Conservation (phyloP, 2,888 invertebrate genomes). For the Junonia oenone region DNA sequence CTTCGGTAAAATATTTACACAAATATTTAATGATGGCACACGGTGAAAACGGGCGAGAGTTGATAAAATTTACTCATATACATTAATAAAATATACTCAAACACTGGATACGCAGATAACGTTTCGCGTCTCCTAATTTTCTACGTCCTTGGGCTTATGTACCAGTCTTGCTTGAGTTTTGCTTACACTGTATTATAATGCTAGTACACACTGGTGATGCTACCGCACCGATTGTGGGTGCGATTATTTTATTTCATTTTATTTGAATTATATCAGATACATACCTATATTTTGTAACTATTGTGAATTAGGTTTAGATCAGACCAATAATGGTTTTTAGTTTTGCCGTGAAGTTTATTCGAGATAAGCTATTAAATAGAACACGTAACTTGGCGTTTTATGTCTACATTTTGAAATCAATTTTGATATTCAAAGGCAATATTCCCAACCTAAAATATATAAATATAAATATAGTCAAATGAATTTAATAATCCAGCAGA, state of each 20-base stretch:
- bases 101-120: constrained; percentile 9
- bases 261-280: too few species aligned
- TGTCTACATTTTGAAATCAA: too few species aligned
- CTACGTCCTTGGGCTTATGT: constrained; percentile 9
- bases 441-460: too few species aligned
- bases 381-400: too few species aligned
- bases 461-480: too few species aligned
- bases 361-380: too few species aligned
- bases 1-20: background rate
- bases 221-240: background rate
- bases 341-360: too few species aligned
- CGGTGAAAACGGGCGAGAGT: background rate
- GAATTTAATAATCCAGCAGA: too few species aligned
- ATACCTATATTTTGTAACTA: too few species aligned
- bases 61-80: constrained; percentile 14
- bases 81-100: constrained; percentile 16
- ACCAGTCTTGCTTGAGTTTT: constrained; percentile 2
- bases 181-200: background rate
- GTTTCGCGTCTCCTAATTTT: constrained; percentile 16
- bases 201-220: background rate
- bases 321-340: too few species aligned
- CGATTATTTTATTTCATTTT: background rate
- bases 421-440: too few species aligned
- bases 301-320: too few species aligned
- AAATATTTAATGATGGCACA: background rate